Evolutionary conservation across 2,113 vertebrate species (phyloP).

Genomic region (Tyrannus savana): DNA sequence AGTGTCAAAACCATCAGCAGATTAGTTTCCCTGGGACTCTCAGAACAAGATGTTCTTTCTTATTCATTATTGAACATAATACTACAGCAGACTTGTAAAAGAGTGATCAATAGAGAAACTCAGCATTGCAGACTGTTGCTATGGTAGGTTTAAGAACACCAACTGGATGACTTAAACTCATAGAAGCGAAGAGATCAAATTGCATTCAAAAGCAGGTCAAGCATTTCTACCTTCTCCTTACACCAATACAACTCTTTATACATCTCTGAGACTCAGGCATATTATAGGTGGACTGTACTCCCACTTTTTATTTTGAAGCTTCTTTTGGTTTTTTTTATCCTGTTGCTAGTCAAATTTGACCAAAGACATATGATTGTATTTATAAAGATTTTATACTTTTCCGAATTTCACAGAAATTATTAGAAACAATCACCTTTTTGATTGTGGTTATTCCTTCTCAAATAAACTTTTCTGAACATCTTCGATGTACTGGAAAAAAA

Average conservation of each 20-base stretch:
- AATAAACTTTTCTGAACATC: not conserved
- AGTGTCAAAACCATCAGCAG: not conserved
- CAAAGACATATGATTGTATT: not conserved
- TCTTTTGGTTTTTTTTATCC: not conserved
- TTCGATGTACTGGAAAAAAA: not conserved
- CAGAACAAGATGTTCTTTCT: not conserved
- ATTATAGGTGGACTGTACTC: not conserved
- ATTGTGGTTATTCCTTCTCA: not conserved
- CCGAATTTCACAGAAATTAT: not conserved
- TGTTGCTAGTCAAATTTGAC: not conserved
- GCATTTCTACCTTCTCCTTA: not conserved
- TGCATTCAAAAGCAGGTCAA: not conserved
- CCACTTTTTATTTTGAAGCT: not conserved
- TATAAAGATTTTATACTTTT: not conserved
- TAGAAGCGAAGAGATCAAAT: not conserved
- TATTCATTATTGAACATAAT: not conserved
- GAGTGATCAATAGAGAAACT: not conserved
- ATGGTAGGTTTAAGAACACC: not conserved
- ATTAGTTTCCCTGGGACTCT: not conserved
- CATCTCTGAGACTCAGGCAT: not conserved
- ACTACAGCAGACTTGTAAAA: not conserved
- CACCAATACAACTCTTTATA: not conserved
- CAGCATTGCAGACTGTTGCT: not conserved
- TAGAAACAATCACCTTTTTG: not conserved
- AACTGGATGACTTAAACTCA: not conserved